Evolutionary conservation across 2,888 invertebrate species (phyloP).

Genomic region (Drosophila multiciliata): DNA sequence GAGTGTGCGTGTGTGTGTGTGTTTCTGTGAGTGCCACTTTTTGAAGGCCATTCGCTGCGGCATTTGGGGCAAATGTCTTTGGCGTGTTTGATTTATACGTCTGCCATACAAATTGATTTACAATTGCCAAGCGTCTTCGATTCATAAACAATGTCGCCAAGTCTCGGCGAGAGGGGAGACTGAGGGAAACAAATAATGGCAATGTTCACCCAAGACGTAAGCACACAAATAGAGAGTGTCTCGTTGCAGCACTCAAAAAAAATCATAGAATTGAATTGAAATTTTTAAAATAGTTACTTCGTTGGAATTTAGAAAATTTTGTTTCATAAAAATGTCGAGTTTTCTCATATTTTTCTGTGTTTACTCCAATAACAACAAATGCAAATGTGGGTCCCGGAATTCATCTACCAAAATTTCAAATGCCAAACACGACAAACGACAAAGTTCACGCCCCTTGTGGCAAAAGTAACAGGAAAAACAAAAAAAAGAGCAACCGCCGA

Average conservation of each 20-base stretch:
- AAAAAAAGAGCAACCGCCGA: slow-evolving; percentile 26
- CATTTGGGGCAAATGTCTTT: slow-evolving; percentile 71
- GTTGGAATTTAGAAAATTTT: neutral
- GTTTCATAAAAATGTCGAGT: neutral
- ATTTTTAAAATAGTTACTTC: neutral
- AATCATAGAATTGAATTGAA: neutral
- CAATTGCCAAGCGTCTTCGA: slow-evolving; percentile 58
- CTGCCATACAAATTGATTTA: slow-evolving; percentile 72
- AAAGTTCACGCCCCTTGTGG: slow-evolving; percentile 65
- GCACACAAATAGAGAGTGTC: neutral
- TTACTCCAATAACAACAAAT: slow-evolving; percentile 18
- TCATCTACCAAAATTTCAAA: slow-evolving; percentile 34
- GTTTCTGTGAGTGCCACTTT: slow-evolving; percentile 43
- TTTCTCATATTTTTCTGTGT: neutral
- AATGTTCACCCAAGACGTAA: slow-evolving; percentile 6
- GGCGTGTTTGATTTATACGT: slow-evolving; percentile 70
- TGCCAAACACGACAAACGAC: slow-evolving; percentile 30
- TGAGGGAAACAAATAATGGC: slow-evolving; percentile 8
- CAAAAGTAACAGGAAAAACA: slow-evolving; percentile 16
- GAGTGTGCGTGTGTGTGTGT: neutral
- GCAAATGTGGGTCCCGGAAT: slow-evolving; percentile 52
- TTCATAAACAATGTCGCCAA: slow-evolving; percentile 31
- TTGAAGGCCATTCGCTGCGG: slow-evolving; percentile 54
- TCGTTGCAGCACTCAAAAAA: neutral
- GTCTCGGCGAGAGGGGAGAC: slow-evolving; percentile 1